These are phyloP conservation scores for Lemur catta DNA, from an alignment of 2,797 vertebrate species.

Conservation along the genomic window DNA sequence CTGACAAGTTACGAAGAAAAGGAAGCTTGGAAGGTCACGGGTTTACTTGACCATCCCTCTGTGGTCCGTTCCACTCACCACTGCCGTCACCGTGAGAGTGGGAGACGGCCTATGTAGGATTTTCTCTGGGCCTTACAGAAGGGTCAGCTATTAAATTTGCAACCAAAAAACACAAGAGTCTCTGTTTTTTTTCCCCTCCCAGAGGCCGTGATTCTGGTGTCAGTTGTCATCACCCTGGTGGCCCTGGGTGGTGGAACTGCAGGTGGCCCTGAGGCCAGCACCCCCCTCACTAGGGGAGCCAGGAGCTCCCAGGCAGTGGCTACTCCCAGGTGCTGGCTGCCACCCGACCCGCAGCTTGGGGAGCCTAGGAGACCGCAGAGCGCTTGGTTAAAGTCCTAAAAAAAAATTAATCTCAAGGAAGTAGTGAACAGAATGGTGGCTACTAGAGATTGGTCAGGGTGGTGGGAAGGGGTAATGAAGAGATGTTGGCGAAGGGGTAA, in stretches of 20 bases:
- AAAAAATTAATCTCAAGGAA: too few species aligned
- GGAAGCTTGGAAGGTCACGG: not conserved
- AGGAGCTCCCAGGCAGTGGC: not conserved
- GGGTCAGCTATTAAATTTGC: not conserved
- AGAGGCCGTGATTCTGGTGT: not conserved
- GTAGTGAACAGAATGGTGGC: too few species aligned
- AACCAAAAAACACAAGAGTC: not conserved
- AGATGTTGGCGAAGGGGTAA: too few species aligned
- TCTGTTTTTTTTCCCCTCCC: not conserved
- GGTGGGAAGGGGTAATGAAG: too few species aligned
- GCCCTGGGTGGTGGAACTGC: not conserved
- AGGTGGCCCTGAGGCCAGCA: not conserved
- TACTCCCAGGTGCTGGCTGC: not conserved
- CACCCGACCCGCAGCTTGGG: not conserved
- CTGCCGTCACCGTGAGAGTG: rapidly evolving
- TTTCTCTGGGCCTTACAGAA: not conserved
- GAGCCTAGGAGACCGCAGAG: not conserved
- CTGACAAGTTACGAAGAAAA: not conserved
- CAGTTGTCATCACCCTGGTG: not conserved
- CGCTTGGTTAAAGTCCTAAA: not conserved
- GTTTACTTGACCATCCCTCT: not conserved
- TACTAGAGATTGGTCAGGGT: too few species aligned
- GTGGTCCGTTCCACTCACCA: not conserved
- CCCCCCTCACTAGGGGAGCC: not conserved
- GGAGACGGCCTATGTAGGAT: not conserved